Conservation (phyloP, 2,797 vertebrate genomes). For the Hyperoplus immaculatus region DNA sequence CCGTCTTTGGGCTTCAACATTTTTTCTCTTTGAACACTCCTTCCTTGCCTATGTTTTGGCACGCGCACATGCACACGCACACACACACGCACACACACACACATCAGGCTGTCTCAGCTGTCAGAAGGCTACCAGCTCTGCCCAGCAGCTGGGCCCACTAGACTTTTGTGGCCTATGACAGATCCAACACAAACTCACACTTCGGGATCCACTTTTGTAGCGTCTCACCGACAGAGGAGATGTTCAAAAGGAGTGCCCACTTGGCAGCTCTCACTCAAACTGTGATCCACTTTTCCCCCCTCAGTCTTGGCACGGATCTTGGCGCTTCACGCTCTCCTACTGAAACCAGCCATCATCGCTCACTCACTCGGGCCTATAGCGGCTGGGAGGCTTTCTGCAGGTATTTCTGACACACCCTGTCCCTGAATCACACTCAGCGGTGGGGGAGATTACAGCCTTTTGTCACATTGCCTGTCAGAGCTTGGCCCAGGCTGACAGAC, state of each 20-base stretch:
- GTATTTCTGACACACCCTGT: slow-evolving; percentile 82
- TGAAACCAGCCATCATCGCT: slow-evolving; percentile 85
- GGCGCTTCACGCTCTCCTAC: slow-evolving; percentile 72
- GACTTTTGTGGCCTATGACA: slow-evolving; percentile 38
- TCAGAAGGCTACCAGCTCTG: slow-evolving; percentile 63
- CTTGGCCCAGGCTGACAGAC: slow-evolving; percentile 63
- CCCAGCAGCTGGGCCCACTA: slow-evolving; percentile 63
- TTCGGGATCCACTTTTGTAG: slow-evolving; percentile 64
- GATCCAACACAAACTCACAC: slow-evolving; percentile 72
- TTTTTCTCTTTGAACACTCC: slow-evolving; percentile 65
- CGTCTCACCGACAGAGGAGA: slow-evolving; percentile 52
- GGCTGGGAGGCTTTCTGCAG: slow-evolving; percentile 71
- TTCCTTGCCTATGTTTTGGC: slow-evolving; percentile 64
- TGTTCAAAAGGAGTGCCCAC: slow-evolving; percentile 62
- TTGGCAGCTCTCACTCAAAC: slow-evolving; percentile 69
- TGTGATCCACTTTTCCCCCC: slow-evolving; percentile 52
- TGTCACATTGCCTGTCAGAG: slow-evolving; percentile 81
- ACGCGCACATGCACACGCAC: slow-evolving; percentile 30
- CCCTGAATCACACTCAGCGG: slow-evolving; percentile 71
- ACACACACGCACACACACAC: slow-evolving; percentile 36
- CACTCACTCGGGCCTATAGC: slow-evolving; percentile 75
- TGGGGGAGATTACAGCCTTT: slow-evolving; percentile 82
- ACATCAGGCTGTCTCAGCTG: slow-evolving; percentile 58
- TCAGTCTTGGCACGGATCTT: slow-evolving; percentile 73
- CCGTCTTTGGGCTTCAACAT: slow-evolving; percentile 66